A percentile compares a stretch with the other conserved stretches of the same genome.
Evolutionary conservation across 2,888 invertebrate species (phyloP).

Genomic region (Lasioglossum pauxillum): DNA sequence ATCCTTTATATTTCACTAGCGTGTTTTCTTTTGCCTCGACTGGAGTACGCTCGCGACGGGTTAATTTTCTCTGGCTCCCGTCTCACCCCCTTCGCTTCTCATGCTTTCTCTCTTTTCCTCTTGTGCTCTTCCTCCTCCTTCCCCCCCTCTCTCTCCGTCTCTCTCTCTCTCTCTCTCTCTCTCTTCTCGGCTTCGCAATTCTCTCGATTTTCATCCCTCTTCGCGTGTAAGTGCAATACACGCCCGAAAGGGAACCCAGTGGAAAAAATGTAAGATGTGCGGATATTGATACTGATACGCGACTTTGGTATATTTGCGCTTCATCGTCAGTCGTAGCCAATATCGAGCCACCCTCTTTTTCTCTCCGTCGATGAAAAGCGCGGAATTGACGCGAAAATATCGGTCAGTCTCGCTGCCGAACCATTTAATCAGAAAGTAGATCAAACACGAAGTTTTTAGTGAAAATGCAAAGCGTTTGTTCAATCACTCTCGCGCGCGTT

Average conservation of each 20-base stretch:
- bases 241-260: slow-evolving; percentile 3
- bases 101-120: slow-evolving; percentile 32
- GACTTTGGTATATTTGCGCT: slow-evolving; percentile 6
- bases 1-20: slow-evolving; percentile 69
- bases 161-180: background rate
- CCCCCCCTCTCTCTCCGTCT: background rate
- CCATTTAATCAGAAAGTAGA: background rate
- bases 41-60: slow-evolving; percentile 68
- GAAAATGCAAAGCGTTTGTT: background rate
- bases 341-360: background rate
- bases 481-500: background rate
- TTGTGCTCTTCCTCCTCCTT: slow-evolving; percentile 11
- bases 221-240: background rate
- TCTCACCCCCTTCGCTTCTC: background rate
- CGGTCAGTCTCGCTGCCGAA: background rate
- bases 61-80: slow-evolving; percentile 69
- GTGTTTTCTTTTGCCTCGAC: slow-evolving; percentile 65
- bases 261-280: slow-evolving; percentile 26
- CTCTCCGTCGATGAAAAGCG: background rate
- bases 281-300: slow-evolving; percentile 10
- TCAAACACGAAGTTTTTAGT: background rate
- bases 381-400: slow-evolving; percentile 7
- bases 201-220: slow-evolving; percentile 16
- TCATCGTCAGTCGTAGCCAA: slow-evolving; percentile 22
- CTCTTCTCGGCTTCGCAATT: slow-evolving; percentile 16